A percentile compares a stretch with the other conserved stretches of the same genome.
Evolutionary conservation across 2,888 invertebrate species (phyloP).

Genomic region (Merodon equestris): DNA sequence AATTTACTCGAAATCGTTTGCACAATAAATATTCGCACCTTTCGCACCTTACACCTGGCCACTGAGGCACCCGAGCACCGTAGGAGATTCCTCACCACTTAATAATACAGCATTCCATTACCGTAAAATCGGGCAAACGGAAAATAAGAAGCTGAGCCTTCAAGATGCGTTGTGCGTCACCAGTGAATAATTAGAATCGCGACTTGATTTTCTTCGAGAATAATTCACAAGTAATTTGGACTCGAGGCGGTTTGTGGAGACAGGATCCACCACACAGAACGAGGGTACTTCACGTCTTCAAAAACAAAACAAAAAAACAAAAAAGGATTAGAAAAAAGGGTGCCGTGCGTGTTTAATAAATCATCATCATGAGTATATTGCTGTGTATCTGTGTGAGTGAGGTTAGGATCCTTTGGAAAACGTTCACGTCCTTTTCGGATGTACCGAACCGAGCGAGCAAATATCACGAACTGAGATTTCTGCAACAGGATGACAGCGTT

Average conservation of each 20-base stretch:
- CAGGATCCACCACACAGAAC: no score
- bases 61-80: not conserved
- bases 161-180: no score
- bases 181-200: conserved; percentile 42
- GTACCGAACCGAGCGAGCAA: conserved; percentile 43
- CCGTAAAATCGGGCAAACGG: not conserved
- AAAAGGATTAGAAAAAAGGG: conserved; percentile 27
- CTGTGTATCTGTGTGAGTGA: no score
- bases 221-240: conserved; percentile 48
- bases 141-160: no score
- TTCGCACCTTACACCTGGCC: conserved; percentile 32
- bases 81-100: conserved; percentile 8
- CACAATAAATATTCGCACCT: conserved; percentile 43
- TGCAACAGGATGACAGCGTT: conserved; percentile 36
- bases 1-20: conserved; percentile 36
- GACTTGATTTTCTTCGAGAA: conserved; percentile 42
- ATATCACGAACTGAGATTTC: conserved; percentile 38
- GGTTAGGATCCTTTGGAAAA: no score
- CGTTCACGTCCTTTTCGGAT: no score
- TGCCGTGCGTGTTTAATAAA: conserved; percentile 53
- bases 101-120: conserved; percentile 1
- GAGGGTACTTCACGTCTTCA: no score
- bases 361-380: conserved; percentile 16
- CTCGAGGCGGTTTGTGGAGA: conserved; percentile 19
- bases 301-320: no score